Evolutionary conservation across 2,888 invertebrate species (phyloP).

Genomic region (Melanostoma mellinum): DNA sequence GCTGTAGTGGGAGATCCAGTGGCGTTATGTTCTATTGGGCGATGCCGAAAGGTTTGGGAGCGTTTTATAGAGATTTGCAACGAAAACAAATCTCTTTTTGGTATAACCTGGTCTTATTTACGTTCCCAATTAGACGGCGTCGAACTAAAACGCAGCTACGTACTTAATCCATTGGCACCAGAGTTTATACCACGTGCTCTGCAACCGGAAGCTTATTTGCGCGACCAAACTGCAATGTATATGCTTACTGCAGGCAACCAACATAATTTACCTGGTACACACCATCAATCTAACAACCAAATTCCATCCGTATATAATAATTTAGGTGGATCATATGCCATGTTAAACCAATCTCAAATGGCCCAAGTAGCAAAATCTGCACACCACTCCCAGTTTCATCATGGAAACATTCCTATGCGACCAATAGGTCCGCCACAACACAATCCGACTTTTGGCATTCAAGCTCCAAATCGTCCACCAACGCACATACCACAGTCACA

Average conservation of each 20-base stretch:
- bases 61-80: conserved; percentile 88
- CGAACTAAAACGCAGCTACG: conserved; percentile 88
- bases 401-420: conserved; percentile 77
- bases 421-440: conserved; percentile 77
- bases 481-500: conserved; percentile 77
- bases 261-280: conserved; percentile 62
- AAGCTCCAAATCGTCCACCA: conserved; percentile 76
- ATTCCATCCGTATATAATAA: conserved; percentile 70
- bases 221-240: conserved; percentile 81
- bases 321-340: conserved; percentile 75
- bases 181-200: conserved; percentile 88
- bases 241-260: conserved; percentile 73
- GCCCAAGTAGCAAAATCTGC: conserved; percentile 69
- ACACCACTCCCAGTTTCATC: conserved; percentile 75
- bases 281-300: conserved; percentile 75
- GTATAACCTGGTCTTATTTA: conserved; percentile 87
- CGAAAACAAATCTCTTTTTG: conserved; percentile 87
- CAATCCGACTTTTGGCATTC: conserved; percentile 57
- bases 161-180: conserved; percentile 91
- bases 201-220: conserved; percentile 82
- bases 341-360: conserved; percentile 77
- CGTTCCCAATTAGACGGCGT: conserved; percentile 88
- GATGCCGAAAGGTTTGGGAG: conserved; percentile 92
- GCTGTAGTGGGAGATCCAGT: conserved; percentile 93
- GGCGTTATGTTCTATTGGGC: conserved; percentile 90